Evolutionary conservation across 1,140 invertebrate genomes (phyloP), one percentile per base, ranked within the genome.

Genomic region (Leptopilina boulardi): DNA sequence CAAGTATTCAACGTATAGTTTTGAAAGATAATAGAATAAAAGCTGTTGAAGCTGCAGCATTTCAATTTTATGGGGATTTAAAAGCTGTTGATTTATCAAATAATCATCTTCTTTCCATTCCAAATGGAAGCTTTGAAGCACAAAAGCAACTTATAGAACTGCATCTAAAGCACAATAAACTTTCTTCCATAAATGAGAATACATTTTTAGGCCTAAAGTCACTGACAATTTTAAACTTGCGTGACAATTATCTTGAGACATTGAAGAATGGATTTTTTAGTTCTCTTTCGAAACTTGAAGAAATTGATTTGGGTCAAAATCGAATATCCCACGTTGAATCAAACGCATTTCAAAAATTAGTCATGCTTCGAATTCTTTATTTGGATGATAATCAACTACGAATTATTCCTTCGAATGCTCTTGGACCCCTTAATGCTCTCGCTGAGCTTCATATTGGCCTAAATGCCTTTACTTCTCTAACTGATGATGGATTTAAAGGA

Each of bases 271-370:
- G 94, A 47, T 91, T 96, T 3, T 98, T 98, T 87, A 91, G 93
- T 0, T 93, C 94, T 6, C 90, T 98, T 77, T 92, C 93, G 0
- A 94, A 94, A 81, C 91, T 98, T 51, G 95, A 97, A 84, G 95
- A 97, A 86, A 91, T 98, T 11, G 97, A 98, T 90, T 91, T 98
- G 11, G 96, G 96, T 0, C 93, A 96, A 85, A 98, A 98, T 87
- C 93, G 95, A 78, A 96, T 98, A 84, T 94, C 94, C 13, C 93
- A 93, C 82, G 94, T 98, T 13, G 95, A 97, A 83, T 92, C 94
- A 0, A 93, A 93, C 74, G 95, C 97, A 2, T 97, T 98, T 84
- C 93, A 94, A 66, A 96, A 96, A 1, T 87, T 98, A 18, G 90
- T 92, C 0, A 93, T 94, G 1, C 92, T 98, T 34, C 91, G 96